A percentile compares a stretch with the other conserved stretches of the same genome.
Conservation (phyloP, 2,113 vertebrate genomes). For the Prionailurus bengalensis region DNA sequence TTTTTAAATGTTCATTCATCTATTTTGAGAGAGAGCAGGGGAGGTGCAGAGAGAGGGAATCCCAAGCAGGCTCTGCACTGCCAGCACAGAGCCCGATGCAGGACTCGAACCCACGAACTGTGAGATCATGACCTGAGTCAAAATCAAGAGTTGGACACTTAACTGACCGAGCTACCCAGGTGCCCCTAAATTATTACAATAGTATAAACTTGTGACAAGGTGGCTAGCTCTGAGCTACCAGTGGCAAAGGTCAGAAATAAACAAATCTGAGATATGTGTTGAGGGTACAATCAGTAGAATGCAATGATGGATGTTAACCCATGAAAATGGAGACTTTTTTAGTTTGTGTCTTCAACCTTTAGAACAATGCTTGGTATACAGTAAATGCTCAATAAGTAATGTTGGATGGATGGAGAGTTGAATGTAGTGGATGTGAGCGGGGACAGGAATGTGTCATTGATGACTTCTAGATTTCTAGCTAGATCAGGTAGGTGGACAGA, state of each 20-base stretch:
- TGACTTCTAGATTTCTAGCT: slow-evolving; percentile 24
- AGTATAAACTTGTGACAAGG: not conserved
- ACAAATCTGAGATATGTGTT: not conserved
- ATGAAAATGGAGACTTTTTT: not conserved
- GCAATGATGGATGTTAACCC: not conserved
- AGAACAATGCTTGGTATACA: not conserved
- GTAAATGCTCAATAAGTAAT: not conserved
- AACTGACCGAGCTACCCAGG: too few relatives aligned
- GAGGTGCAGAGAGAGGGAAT: too few relatives aligned
- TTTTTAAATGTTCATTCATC: too few relatives aligned
- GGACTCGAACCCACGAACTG: too few relatives aligned
- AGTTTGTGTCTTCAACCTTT: slow-evolving; percentile 12
- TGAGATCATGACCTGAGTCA: too few relatives aligned
- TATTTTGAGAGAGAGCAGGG: too few relatives aligned
- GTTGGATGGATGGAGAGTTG: not conserved
- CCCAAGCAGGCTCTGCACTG: too few relatives aligned
- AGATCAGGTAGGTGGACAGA: not conserved
- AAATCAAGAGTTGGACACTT: too few relatives aligned
- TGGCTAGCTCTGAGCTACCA: not conserved
- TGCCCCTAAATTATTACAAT: not conserved
- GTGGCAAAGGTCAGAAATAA: not conserved
- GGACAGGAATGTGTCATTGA: not conserved
- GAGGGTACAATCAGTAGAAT: not conserved
- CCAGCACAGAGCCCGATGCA: too few relatives aligned
- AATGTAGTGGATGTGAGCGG: not conserved